phyloP scores from a whole-genome alignment of 35 echinoderm and acorn worm genomes.

The Ptychodera flava region DNA sequence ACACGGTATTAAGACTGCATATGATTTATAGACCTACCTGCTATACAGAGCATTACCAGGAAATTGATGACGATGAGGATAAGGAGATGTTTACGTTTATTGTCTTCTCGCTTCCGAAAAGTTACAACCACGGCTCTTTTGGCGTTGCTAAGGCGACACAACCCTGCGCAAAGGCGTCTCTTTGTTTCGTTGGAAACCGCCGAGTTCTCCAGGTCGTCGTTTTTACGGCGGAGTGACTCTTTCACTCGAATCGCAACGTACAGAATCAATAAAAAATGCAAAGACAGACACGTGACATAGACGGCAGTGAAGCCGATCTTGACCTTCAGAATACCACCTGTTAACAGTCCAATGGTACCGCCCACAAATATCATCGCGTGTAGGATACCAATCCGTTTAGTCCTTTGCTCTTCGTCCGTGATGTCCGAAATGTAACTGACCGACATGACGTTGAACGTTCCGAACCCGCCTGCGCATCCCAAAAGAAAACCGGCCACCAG shows the following conservation, averaged over 20 bases:
- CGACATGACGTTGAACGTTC: conserved; percentile 50
- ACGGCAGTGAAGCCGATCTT: conserved; percentile 33
- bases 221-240: conserved; percentile 32
- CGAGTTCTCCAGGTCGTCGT: conserved; percentile 10
- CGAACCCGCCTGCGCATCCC: conserved; percentile 63
- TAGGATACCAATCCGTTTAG: conserved; percentile 48
- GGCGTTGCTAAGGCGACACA: neutral
- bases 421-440: conserved; percentile 76
- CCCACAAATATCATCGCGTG: conserved; percentile 72
- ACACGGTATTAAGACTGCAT: too few relatives aligned
- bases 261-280: conserved; percentile 33
- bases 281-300: conserved; percentile 26
- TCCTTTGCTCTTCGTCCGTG: conserved; percentile 52
- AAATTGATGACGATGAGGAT: neutral
- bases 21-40: neutral
- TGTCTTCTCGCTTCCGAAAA: conserved; percentile 47
- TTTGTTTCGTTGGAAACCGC: neutral
- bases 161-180: neutral
- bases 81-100: conserved; percentile 56
- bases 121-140: conserved; percentile 28
- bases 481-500: conserved; percentile 22
- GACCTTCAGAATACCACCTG: conserved; percentile 34
- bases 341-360: conserved; percentile 47
- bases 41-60: neutral
- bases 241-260: conserved; percentile 34